Base-by-base conservation (phyloP, 2,113 vertebrate species). In the Tyrannus savana region DNA sequence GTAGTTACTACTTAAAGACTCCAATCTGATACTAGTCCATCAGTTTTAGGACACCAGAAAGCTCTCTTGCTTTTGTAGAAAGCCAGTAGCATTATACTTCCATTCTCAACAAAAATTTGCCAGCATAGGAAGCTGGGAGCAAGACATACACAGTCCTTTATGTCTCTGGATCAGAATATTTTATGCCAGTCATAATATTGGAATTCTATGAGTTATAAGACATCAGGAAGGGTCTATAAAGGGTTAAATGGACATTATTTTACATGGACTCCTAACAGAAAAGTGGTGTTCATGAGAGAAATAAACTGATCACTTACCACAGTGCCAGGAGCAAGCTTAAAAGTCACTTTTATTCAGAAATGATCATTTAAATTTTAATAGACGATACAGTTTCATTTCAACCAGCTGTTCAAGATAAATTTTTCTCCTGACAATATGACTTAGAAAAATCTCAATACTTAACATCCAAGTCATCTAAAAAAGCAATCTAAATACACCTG, bases 341-440 rank as follows among this genome's bases (percentile, higher is more conserved):
- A 95, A 67, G 81, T 95, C 49, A 84, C 81, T 95, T 95, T 71
- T 92, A 91, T 95, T 95, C 89, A 94, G 60, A 92, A 90, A 89
- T 73, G 27, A 71, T 88, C 19, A 77, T 91, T 94, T 82, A 67
- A 47, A 62, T 86, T 91, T 69, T 53, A 94, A 92, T 53, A 69
- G 77, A 85, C 62, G 71, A 87, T 73, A 90, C 72, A 77, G 81
- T 91, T 94, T 84, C 49, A 81, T 85, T 89, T 90, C 27, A 16
- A 58, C 56, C 46, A 72, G 74, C 30, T 88, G 76, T 74, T 95
- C 58, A 67, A 95, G 66, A 86, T 49, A 96, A 94, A 88, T 82
- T 93, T 71, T 93, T 80, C 83, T 86, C 89, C 76, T 87, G 95
- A 94, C 75, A 95, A 94, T 66, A 87, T 3, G 17, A 56, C 49